Base-by-base conservation (phyloP, 1,140 invertebrate species). In the Pectinophora gossypiella region DNA sequence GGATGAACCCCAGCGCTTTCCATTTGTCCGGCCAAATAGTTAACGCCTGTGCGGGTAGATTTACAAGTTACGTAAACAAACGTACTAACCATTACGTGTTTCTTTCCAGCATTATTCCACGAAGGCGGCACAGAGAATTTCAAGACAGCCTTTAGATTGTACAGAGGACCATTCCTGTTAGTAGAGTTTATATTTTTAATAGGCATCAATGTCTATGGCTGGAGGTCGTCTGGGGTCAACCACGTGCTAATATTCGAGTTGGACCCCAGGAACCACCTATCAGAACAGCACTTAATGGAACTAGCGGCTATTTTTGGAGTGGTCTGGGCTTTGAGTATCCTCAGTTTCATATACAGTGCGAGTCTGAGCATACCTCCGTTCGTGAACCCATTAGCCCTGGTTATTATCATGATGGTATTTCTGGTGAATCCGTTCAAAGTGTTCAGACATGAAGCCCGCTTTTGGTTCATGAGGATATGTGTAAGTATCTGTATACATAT, bases 191-290 rank as follows among this genome's bases (percentile, higher is more conserved):
- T 99, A 58, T 99, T 99, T 76, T 87, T 99, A 1, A 97, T 99
- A 75, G 98, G 98, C 15, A 93, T 99, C 12, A 99, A 99, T 77
- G 98, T 96, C 13, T 99, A 99, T 84, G 97, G 97, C n/a, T 99
- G 98, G 98, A 90, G 98, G 61, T 96, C 96, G 3, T 98, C 97
- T 0, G 98, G 98, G 9, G 98, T 99, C 3, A 99, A 99, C 90
- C 99, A 99, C 84, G 98, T 99, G 0, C 90, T 99, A 0, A 99
- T 99, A 63, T 99, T 99, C 81, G 98, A 99, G 84, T 89, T 99
- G 43, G 98, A 99, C 88, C 99, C 98, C 0, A 89, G 99, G 48
- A 98, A 99, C 88, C 98, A 99, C 90, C 88, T 96, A 0, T 95
- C 97, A 0, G 97, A 99, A 73, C 98, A 99, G 72, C 95, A 99